A percentile compares a stretch with the other conserved stretches of the same genome.
These are phyloP conservation scores for Aricia agestis DNA, from an alignment of 1,140 invertebrate species.

Conservation along the genomic window DNA sequence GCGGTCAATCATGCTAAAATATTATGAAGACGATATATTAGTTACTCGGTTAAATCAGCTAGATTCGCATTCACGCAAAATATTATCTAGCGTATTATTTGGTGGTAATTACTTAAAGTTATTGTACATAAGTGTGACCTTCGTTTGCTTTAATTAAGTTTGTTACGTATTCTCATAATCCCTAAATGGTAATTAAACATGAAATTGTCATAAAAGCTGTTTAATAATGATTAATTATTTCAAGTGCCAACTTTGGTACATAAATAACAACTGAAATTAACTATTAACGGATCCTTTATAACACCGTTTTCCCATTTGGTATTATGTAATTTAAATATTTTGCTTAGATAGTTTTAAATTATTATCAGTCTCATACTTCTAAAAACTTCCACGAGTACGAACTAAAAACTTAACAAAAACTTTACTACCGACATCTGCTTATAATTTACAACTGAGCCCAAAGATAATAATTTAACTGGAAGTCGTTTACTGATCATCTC, in stretches of 20 bases:
- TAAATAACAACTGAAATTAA: not conserved
- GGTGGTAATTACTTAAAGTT: not conserved
- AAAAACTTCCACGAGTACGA: not conserved
- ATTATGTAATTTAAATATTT: not conserved
- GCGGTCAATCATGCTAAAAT: not conserved
- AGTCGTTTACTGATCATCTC: not conserved
- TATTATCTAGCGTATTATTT: not conserved
- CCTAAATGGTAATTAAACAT: not conserved
- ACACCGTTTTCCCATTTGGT: not conserved
- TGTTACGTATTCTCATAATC: not conserved
- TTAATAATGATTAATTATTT: not conserved
- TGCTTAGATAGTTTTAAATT: too few relatives aligned
- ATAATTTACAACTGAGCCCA: slow-evolving; percentile 1
- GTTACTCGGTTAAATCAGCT: not conserved
- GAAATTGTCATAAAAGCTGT: not conserved
- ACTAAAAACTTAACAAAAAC: slow-evolving; percentile 5
- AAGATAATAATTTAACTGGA: not conserved
- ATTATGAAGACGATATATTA: not conserved
- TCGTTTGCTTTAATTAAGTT: not conserved
- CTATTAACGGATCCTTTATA: too few relatives aligned
- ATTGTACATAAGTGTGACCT: not conserved
- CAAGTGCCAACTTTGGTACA: not conserved
- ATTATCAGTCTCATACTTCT: not conserved
- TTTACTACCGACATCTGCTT: slow-evolving; percentile 8
- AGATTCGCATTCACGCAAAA: not conserved